Evolutionary conservation across 2,113 vertebrate species (phyloP).

Genomic region (Phainopepla nitens): DNA sequence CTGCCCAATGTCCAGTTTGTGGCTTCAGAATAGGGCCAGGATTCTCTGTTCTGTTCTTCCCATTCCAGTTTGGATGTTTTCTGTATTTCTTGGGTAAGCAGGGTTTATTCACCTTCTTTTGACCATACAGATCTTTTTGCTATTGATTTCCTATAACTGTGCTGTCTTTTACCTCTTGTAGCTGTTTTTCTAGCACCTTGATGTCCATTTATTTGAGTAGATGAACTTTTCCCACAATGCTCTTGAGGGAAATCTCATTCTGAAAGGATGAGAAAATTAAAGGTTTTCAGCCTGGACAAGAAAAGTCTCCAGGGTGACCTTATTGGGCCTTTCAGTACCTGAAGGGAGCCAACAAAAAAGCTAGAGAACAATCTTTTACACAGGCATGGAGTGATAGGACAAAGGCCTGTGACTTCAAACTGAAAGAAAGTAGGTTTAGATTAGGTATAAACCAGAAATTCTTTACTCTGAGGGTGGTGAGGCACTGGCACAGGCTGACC

Average conservation of each 20-base stretch:
- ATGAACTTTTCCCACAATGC: not conserved
- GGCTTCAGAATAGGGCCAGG: not conserved
- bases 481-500: not conserved
- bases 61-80: not conserved
- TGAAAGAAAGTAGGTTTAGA: not conserved
- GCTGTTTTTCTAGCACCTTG: not conserved
- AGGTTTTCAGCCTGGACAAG: not conserved
- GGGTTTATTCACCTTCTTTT: not conserved
- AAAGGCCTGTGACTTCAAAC: not conserved
- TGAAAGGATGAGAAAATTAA: not conserved
- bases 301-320: not conserved
- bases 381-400: not conserved
- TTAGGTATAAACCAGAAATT: not conserved
- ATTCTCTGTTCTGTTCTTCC: not conserved
- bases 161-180: not conserved
- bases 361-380: not conserved
- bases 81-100: not conserved
- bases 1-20: not conserved
- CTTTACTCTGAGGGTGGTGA: not conserved
- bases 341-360: not conserved
- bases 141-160: not conserved
- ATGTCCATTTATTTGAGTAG: not conserved
- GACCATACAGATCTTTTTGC: not conserved
- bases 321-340: not conserved
- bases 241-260: not conserved